Evolutionary conservation across 2,888 invertebrate species (phyloP).

Genomic region (Clepsis dumicolana): DNA sequence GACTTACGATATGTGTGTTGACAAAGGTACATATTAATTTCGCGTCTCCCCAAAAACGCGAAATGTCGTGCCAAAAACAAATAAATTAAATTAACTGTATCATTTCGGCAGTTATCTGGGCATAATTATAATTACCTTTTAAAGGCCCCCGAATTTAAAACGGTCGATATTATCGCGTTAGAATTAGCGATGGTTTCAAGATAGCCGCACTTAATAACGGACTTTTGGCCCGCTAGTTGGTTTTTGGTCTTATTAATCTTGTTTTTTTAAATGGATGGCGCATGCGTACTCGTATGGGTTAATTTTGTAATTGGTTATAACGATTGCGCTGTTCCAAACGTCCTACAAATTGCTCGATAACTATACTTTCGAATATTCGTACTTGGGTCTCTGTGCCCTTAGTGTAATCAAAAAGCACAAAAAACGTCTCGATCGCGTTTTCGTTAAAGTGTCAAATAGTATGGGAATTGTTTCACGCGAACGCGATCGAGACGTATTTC

Average conservation of each 20-base stretch:
- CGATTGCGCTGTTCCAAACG: too few relatives aligned
- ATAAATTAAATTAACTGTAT: slow-evolving; percentile 43
- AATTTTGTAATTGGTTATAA: background rate
- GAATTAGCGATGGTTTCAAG: slow-evolving; percentile 40
- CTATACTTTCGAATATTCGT: too few relatives aligned
- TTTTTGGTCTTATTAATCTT: slow-evolving; percentile 14
- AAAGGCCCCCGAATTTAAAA: slow-evolving; percentile 35
- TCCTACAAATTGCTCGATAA: too few relatives aligned
- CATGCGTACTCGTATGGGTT: background rate
- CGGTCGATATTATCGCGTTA: slow-evolving; percentile 37
- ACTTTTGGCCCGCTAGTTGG: slow-evolving; percentile 21
- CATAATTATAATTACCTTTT: slow-evolving; percentile 41
- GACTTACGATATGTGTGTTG: too few relatives aligned
- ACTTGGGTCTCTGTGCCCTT: too few relatives aligned
- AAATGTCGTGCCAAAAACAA: slow-evolving; percentile 39
- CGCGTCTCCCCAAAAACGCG: slow-evolving; percentile 10
- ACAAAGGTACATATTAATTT: background rate
- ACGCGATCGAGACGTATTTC: too few relatives aligned
- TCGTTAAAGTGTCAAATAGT: too few relatives aligned
- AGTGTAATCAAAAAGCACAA: too few relatives aligned
- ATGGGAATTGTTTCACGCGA: too few relatives aligned
- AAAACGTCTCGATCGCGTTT: too few relatives aligned
- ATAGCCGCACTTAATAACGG: slow-evolving; percentile 39
- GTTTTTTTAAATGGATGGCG: slow-evolving; percentile 7
- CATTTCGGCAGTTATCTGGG: slow-evolving; percentile 22